Evolutionary conservation across 1,140 invertebrate genomes (phyloP).

Genomic region (Drosophila lini): DNA sequence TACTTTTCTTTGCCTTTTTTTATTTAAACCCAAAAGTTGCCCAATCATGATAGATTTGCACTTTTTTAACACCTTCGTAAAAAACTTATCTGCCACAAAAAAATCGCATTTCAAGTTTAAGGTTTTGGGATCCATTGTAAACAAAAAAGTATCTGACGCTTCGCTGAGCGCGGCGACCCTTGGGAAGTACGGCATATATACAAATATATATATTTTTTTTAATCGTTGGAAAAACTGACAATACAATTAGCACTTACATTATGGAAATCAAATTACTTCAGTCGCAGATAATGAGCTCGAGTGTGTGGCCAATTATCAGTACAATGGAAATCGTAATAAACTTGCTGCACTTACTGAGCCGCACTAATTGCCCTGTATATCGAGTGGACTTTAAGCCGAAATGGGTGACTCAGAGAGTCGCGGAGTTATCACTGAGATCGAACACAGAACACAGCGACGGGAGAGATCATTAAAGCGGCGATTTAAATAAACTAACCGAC

Average conservation of each 20-base stretch:
- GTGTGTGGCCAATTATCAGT: conserved; percentile 33
- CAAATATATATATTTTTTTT: conserved; percentile 5
- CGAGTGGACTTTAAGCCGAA: conserved; percentile 43
- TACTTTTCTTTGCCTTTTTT: not conserved
- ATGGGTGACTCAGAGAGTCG: conserved; percentile 22
- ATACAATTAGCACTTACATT: conserved; percentile 50
- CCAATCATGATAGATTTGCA: conserved; percentile 1
- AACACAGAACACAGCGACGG: conserved; percentile 3
- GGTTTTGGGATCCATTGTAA: conserved; percentile 23
- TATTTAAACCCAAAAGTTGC: not conserved
- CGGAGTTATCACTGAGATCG: conserved; percentile 23
- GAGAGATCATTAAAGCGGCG: conserved; percentile 52
- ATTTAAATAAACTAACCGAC: conserved; percentile 58
- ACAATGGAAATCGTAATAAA: conserved; percentile 32
- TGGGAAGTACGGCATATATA: conserved; percentile 1
- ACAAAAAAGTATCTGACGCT: conserved; percentile 27
- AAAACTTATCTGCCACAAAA: conserved; percentile 6
- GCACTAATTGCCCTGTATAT: conserved; percentile 20
- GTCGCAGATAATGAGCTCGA: conserved; percentile 29
- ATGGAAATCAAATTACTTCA: conserved; percentile 29
- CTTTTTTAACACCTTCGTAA: conserved; percentile 13
- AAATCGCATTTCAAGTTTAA: conserved; percentile 27
- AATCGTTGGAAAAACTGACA: conserved; percentile 34
- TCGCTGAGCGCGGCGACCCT: conserved; percentile 31
- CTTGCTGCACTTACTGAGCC: conserved; percentile 13